Conservation (phyloP, 30 jellyfish, hydroid and myxozoan genomes). For the Aurelia sp. region DNA sequence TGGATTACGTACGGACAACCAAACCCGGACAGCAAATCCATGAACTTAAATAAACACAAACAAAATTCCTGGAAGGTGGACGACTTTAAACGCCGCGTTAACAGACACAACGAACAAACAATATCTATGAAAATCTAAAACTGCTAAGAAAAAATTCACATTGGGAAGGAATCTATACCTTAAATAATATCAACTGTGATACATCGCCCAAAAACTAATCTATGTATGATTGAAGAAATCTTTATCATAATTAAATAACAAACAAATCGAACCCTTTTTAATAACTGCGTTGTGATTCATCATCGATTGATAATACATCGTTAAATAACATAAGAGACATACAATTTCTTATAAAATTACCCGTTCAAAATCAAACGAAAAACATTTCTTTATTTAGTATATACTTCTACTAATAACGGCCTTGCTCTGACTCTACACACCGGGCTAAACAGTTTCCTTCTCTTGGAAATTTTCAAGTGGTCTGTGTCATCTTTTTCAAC, state of each 20-base stretch:
- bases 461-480: no score
- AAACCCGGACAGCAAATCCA: neutral
- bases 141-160: constrained; percentile 52
- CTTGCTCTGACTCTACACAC: neutral
- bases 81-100: constrained; percentile 23
- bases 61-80: constrained; percentile 12
- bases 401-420: constrained; percentile 6
- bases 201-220: constrained; percentile 59
- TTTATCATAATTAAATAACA: constrained; percentile 62
- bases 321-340: constrained; percentile 69
- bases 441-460: no score
- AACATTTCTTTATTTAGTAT: constrained; percentile 7
- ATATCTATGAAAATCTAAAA: constrained; percentile 34
- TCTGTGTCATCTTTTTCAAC: no score
- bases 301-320: constrained; percentile 52
- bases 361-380: constrained; percentile 50
- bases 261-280: constrained; percentile 47
- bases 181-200: constrained; percentile 69
- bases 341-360: constrained; percentile 71
- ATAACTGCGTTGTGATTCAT: constrained; percentile 59
- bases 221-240: constrained; percentile 39
- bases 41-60: constrained; percentile 7
- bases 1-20: no score
- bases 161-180: constrained; percentile 48
- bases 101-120: constrained; percentile 47